These are phyloP conservation scores for Leptoteleia sp. DNA, from an alignment of 1,140 invertebrate genomes.

Conservation along the genomic window DNA sequence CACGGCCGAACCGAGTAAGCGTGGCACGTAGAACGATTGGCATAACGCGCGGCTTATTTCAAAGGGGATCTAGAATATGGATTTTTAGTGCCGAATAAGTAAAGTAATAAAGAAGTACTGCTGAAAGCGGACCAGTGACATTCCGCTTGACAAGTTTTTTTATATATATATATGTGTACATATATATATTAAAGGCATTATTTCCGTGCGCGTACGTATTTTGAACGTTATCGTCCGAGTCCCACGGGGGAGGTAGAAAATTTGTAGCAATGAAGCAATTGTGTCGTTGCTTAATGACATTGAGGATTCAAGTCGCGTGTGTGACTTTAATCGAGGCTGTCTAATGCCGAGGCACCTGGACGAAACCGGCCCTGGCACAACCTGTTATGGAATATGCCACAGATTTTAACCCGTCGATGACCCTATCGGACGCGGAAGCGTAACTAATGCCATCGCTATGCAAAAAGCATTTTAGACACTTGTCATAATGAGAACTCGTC, in stretches of 20 bases:
- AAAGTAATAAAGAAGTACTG: constrained; percentile 38
- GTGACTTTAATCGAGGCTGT: constrained; percentile 61
- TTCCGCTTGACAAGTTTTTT: background rate
- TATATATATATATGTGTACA: no score
- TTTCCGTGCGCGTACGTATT: constrained; percentile 4
- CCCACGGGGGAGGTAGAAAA: background rate
- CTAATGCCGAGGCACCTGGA: constrained; percentile 64
- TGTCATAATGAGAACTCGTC: constrained; percentile 20
- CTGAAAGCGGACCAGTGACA: constrained; percentile 2
- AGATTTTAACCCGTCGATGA: constrained; percentile 75
- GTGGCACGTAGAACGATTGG: constrained; percentile 64
- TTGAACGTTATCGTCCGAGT: constrained; percentile 4
- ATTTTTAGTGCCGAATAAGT: constrained; percentile 48
- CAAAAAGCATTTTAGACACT: constrained; percentile 64
- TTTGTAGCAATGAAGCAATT: constrained; percentile 2
- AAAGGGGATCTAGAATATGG: constrained; percentile 40
- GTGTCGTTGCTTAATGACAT: constrained; percentile 12
- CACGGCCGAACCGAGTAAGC: constrained; percentile 41
- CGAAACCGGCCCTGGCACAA: constrained; percentile 68
- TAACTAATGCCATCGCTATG: constrained; percentile 64
- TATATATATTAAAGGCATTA: constrained; percentile 3
- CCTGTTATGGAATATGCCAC: constrained; percentile 73
- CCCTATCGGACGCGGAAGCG: constrained; percentile 70
- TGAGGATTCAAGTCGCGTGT: constrained; percentile 65
- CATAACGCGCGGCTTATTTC: constrained; percentile 51